These are phyloP conservation scores for Cephonodes hylas DNA, from an alignment of 2,888 invertebrate species.

Conservation along the genomic window DNA sequence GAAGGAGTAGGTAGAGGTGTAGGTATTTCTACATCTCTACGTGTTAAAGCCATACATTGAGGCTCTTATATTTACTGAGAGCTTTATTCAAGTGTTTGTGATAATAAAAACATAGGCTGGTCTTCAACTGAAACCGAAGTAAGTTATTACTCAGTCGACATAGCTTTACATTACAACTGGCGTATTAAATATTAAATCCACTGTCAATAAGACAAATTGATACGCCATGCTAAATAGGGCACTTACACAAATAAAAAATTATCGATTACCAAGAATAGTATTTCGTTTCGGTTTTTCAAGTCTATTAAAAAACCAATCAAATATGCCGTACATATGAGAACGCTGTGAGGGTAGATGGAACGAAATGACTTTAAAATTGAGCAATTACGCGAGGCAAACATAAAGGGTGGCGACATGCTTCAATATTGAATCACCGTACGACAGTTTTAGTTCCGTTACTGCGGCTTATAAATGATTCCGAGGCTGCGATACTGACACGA, in stretches of 20 bases:
- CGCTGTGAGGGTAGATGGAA: constrained; percentile 36
- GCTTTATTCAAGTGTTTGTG: too few relatives aligned
- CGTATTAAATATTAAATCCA: too few relatives aligned
- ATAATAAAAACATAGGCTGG: too few relatives aligned
- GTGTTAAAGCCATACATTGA: too few relatives aligned
- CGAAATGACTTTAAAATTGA: constrained; percentile 46
- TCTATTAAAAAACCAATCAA: constrained; percentile 44
- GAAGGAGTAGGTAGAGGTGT: too few relatives aligned
- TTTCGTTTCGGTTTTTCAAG: constrained; percentile 17
- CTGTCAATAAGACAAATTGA: too few relatives aligned
- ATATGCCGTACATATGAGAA: constrained; percentile 14
- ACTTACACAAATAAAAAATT: not conserved
- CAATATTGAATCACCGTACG: not conserved
- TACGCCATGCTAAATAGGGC: too few relatives aligned
- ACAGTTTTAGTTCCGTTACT: not conserved
- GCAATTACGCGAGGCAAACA: constrained; percentile 34
- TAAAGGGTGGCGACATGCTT: not conserved
- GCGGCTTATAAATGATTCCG: not conserved
- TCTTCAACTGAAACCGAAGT: too few relatives aligned
- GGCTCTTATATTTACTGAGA: too few relatives aligned
- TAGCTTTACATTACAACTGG: too few relatives aligned
- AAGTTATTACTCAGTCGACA: too few relatives aligned
- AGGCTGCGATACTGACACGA: not conserved
- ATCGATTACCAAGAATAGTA: constrained; percentile 8
- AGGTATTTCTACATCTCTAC: too few relatives aligned